Percentiles rank a stretch among this genome's conserved stretches.
These are phyloP conservation scores for Carposina sasakii DNA, from an alignment of 1,140 invertebrate genomes.

Conservation along the genomic window DNA sequence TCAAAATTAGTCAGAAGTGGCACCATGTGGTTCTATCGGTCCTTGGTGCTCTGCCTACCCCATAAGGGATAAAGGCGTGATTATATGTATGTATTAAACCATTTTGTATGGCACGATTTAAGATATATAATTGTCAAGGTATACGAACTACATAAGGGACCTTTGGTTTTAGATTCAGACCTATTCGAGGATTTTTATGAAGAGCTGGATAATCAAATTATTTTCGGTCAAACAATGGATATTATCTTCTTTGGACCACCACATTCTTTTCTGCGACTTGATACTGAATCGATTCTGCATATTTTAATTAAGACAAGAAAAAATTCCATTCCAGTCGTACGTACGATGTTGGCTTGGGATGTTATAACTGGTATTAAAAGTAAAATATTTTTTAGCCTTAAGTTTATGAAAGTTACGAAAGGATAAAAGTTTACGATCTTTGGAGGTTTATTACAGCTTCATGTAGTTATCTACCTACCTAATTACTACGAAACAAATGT, in stretches of 20 bases:
- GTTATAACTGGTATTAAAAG: constrained; percentile 43
- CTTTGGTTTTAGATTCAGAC: too few relatives aligned
- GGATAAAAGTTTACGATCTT: too few relatives aligned
- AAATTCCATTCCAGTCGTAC: constrained; percentile 45
- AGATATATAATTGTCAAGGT: constrained; percentile 20
- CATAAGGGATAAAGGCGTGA: too few relatives aligned
- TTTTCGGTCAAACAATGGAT: constrained; percentile 49
- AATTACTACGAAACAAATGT: too few relatives aligned
- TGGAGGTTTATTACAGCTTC: too few relatives aligned
- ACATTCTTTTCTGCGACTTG: constrained; percentile 47
- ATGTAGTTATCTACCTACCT: too few relatives aligned
- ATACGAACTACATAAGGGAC: too few relatives aligned
- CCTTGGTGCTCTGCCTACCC: too few relatives aligned
- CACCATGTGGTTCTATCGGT: too few relatives aligned
- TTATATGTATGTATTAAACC: background rate
- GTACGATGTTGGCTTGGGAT: constrained; percentile 51
- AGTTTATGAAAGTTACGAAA: too few relatives aligned
- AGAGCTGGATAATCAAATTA: constrained; percentile 46
- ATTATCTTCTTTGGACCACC: constrained; percentile 58
- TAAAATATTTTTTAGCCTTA: too few relatives aligned
- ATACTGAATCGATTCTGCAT: constrained; percentile 54
- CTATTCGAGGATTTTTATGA: constrained; percentile 54
- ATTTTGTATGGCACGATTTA: background rate
- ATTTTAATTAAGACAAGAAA: constrained; percentile 46
- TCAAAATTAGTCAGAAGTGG: too few relatives aligned